Evolutionary conservation across 2,888 invertebrate genomes (phyloP).

Genomic region (Syrista parreyssii): DNA sequence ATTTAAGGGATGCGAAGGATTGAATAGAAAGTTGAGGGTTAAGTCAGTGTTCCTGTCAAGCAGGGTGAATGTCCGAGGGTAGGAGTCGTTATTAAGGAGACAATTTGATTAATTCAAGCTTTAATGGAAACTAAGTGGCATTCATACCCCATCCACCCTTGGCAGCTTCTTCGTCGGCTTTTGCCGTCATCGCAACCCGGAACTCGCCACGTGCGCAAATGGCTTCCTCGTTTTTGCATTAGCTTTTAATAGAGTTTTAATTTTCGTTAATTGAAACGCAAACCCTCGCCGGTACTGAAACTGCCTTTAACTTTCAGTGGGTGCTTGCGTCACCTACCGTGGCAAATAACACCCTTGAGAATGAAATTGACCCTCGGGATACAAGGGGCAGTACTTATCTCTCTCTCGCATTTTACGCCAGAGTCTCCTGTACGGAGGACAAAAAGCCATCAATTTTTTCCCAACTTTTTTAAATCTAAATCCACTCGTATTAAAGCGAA

Average conservation of each 20-base stretch:
- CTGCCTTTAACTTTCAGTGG: not conserved
- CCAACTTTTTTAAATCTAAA: not conserved
- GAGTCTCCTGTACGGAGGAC: not conserved
- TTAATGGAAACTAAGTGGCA: conserved; percentile 22
- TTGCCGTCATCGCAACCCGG: not conserved
- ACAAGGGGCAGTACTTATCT: not conserved
- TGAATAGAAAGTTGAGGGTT: not conserved
- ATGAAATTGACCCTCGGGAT: not conserved
- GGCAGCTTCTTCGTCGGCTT: not conserved
- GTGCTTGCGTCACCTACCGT: not conserved
- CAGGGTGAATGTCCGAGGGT: conserved; percentile 1
- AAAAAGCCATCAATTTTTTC: not conserved
- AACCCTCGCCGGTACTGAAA: not conserved
- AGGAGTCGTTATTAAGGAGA: conserved; percentile 15
- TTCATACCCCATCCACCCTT: not conserved
- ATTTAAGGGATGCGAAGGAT: not conserved
- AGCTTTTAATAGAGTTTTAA: conserved; percentile 6
- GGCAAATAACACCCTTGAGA: not conserved
- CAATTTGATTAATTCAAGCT: conserved; percentile 21
- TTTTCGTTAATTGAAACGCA: not conserved
- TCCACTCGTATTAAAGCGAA: not conserved
- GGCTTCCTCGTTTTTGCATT: conserved; percentile 2
- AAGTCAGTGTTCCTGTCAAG: conserved; percentile 3
- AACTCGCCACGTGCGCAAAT: not conserved
- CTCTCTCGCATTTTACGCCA: not conserved